These are phyloP conservation scores for Zosterops japonicus DNA, from an alignment of 2,113 vertebrate genomes.

Conservation along the genomic window DNA sequence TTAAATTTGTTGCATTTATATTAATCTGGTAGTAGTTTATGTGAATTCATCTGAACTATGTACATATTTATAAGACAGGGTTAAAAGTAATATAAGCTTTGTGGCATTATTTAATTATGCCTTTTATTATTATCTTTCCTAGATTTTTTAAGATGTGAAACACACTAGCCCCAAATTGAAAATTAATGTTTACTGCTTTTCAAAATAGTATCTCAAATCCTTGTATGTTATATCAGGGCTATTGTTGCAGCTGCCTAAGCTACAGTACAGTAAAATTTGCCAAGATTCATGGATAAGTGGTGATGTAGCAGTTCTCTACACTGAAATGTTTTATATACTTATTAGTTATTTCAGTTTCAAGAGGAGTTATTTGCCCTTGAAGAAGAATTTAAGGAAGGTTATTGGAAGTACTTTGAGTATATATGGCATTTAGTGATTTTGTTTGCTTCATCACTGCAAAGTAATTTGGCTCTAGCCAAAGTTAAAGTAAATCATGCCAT, in stretches of 20 bases:
- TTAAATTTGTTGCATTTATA: neutral
- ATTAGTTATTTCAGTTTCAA: neutral
- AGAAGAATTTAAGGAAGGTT: neutral
- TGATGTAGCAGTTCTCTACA: neutral
- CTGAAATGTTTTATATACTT: neutral
- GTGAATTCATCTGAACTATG: neutral
- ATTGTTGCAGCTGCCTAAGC: neutral
- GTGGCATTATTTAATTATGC: neutral
- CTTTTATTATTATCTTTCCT: neutral
- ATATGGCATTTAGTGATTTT: neutral
- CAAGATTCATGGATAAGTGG: neutral
- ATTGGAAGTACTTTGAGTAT: neutral
- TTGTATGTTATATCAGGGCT: neutral
- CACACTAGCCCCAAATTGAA: neutral
- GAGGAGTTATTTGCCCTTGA: neutral
- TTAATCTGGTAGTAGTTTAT: neutral
- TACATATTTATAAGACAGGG: neutral
- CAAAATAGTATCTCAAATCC: neutral
- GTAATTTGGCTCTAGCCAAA: neutral
- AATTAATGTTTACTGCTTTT: neutral
- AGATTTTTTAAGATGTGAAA: neutral
- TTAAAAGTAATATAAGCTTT: neutral
- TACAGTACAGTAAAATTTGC: neutral
- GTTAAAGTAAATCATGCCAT: neutral
- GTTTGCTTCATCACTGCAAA: neutral